These are phyloP conservation scores for Thereva unica DNA, from an alignment of 2,888 invertebrate genomes.

Conservation along the genomic window DNA sequence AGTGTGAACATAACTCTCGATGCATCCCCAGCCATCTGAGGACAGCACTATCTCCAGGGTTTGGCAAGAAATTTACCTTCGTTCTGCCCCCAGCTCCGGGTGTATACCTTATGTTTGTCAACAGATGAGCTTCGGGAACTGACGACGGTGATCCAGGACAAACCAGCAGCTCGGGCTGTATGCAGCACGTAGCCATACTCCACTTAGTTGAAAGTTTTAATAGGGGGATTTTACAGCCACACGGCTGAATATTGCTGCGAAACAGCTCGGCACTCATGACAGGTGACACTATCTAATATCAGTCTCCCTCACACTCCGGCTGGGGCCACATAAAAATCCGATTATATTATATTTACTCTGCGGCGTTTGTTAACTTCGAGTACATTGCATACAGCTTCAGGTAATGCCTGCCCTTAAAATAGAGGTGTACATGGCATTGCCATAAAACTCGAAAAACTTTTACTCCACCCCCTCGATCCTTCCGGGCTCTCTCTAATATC, in stretches of 20 bases:
- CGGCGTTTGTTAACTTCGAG: too few species aligned
- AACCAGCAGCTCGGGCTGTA: too few species aligned
- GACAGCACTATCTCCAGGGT: neutral
- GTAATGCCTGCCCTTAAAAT: constrained; percentile 15
- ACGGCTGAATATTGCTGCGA: too few species aligned
- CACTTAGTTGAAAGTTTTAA: too few species aligned
- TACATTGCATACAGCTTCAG: too few species aligned
- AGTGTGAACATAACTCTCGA: constrained; percentile 30
- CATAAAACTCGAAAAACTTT: constrained; percentile 26
- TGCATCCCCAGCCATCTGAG: constrained; percentile 3
- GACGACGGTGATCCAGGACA: neutral
- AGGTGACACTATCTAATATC: too few species aligned
- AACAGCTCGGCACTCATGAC: too few species aligned
- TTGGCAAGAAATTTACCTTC: neutral
- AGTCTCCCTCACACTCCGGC: too few species aligned
- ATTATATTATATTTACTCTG: too few species aligned
- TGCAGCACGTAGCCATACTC: too few species aligned
- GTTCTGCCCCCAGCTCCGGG: neutral
- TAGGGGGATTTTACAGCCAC: too few species aligned
- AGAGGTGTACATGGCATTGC: constrained; percentile 23
- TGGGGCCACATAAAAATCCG: too few species aligned
- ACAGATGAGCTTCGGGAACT: constrained; percentile 26
- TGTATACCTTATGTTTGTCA: constrained; percentile 16
- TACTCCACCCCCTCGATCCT: neutral
- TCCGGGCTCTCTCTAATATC: neutral